Evolutionary conservation across 2,797 vertebrate species (phyloP).

Genomic region (Megaceryle alcyon): DNA sequence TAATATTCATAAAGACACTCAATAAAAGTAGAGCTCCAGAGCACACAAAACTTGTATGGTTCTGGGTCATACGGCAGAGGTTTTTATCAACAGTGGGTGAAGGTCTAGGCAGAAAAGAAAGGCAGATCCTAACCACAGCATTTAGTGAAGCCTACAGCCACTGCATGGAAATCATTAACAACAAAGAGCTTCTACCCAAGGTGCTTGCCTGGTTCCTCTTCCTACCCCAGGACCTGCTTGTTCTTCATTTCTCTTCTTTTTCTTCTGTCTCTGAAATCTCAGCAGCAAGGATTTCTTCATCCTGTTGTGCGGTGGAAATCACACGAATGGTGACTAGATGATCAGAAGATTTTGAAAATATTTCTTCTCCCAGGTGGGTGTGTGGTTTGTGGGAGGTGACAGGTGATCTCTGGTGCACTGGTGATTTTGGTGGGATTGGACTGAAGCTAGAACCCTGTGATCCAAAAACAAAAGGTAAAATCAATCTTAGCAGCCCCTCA

Average conservation of each 20-base stretch:
- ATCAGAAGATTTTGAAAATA: constrained; percentile 73
- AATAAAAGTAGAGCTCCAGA: background rate
- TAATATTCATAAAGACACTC: background rate
- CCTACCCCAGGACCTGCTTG: background rate
- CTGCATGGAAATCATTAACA: background rate
- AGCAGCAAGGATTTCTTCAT: constrained; percentile 83
- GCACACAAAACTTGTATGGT: background rate
- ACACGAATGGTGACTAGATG: constrained; percentile 78
- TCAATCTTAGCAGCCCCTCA: background rate
- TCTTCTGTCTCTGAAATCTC: constrained; percentile 67
- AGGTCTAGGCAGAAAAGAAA: background rate
- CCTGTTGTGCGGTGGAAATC: constrained; percentile 67
- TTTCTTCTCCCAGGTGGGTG: background rate
- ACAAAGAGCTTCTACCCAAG: background rate
- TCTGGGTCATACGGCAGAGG: background rate
- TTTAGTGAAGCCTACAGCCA: background rate
- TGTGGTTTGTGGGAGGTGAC: background rate
- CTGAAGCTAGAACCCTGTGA: constrained; percentile 73
- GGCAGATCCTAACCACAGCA: background rate
- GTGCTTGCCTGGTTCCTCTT: background rate
- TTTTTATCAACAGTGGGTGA: background rate
- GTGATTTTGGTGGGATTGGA: constrained; percentile 75
- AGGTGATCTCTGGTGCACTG: constrained; percentile 73
- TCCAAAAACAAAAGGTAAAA: background rate
- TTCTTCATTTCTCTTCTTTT: background rate